A percentile compares a stretch with the other conserved stretches of the same genome.
Conservation (phyloP, 2,888 invertebrate genomes). For the Drepana falcataria region DNA sequence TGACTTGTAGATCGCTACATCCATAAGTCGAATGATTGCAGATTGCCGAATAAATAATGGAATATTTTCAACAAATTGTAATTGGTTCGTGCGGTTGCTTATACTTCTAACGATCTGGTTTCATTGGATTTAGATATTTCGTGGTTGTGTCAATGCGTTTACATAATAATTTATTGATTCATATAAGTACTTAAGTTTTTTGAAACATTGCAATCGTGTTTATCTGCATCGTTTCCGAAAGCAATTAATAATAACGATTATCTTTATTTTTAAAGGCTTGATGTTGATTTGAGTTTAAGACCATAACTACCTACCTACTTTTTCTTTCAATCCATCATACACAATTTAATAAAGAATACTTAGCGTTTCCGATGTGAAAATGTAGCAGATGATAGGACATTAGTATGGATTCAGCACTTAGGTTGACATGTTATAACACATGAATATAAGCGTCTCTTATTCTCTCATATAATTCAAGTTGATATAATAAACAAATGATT, state of each 20-base stretch:
- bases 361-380: too few relatives aligned
- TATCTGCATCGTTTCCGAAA: not conserved
- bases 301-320: too few relatives aligned
- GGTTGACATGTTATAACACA: too few relatives aligned
- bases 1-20: conserved; percentile 37
- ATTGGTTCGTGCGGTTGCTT: not conserved
- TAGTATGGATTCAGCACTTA: too few relatives aligned
- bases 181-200: not conserved
- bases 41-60: not conserved
- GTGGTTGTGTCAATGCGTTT: not conserved
- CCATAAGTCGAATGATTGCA: conserved; percentile 5
- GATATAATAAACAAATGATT: not conserved
- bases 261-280: not conserved
- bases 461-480: too few relatives aligned
- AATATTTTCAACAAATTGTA: not conserved
- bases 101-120: not conserved
- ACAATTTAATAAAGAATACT: too few relatives aligned
- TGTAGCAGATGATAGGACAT: too few relatives aligned
- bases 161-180: not conserved
- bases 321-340: too few relatives aligned
- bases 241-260: not conserved
- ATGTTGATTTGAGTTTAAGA: too few relatives aligned
- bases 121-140: not conserved
- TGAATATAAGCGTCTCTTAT: too few relatives aligned
- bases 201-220: not conserved